Evolutionary conservation across 2,888 invertebrate genomes (phyloP).

Genomic region (Nesidiocoris tenuis): DNA sequence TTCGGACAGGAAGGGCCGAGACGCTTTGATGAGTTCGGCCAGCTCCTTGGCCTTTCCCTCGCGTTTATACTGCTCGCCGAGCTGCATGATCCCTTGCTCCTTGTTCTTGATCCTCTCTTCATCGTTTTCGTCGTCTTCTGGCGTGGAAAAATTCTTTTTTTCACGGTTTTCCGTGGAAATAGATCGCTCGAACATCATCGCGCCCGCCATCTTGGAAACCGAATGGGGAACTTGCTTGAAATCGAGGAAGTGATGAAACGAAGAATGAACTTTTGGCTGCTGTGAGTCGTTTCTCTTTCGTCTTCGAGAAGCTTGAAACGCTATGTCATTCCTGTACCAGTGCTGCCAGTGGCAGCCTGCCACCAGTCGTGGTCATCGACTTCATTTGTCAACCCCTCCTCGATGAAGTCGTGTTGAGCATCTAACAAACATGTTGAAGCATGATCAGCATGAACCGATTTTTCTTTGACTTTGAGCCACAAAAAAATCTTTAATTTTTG

Average conservation of each 20-base stretch:
- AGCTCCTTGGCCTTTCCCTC: conserved; percentile 90
- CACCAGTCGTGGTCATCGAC: neutral
- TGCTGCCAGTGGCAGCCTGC: neutral
- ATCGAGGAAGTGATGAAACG: neutral
- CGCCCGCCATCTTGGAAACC: conserved; percentile 72
- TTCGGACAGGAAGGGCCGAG: conserved; percentile 88
- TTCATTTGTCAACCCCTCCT: no score
- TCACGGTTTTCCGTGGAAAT: conserved; percentile 72
- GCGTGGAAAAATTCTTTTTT: conserved; percentile 61
- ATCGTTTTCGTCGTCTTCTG: conserved; percentile 67
- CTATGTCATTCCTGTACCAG: conserved; percentile 15
- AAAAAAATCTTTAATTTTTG: no score
- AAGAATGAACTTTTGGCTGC: no score
- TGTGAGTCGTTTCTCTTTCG: neutral
- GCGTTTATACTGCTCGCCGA: conserved; percentile 88
- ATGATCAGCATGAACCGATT: no score
- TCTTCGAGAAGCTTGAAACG: neutral
- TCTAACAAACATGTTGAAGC: no score
- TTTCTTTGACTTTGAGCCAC: no score
- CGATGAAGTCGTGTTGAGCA: no score
- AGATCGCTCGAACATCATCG: conserved; percentile 84
- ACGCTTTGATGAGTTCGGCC: conserved; percentile 89
- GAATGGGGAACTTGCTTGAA: neutral
- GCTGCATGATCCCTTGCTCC: conserved; percentile 90
- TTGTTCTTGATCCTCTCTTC: conserved; percentile 88